Base-by-base conservation (phyloP, 2,113 vertebrate genomes). In the Brachyhypopomus gauderio region DNA sequence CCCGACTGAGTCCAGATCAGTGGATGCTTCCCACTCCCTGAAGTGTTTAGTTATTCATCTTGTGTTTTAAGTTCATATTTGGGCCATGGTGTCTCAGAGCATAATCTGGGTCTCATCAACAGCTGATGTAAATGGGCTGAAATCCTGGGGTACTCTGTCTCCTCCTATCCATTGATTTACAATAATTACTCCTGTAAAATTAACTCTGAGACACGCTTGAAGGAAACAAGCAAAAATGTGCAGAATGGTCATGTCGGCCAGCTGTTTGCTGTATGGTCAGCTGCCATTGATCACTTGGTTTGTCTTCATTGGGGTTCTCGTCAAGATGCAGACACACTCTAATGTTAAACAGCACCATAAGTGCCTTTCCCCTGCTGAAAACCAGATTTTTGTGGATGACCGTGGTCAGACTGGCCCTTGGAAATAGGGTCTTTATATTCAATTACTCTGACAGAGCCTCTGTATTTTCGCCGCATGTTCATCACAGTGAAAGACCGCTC, bases 91-190 rank as follows among this genome's bases (percentile, higher is more conserved):
- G 82, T 72, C 63, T 56, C 23, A 20, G 14, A 22, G 63, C 34
- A 81, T 70, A 60, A 36, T 25, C 38, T 75, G 62, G 64, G 34
- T 66, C 75, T 12, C 59, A 36, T 20, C 48, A 69, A 48, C 23
- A 73, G 45, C 41, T 27, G 41, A 76, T 41, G 66, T 62, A 85
- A 78, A 83, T 67, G 48, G 25, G 36, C 27, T 78, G 27, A 77
- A 82, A 82, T 78, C 36, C 23, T 59, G 7, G 56, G 75, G 55
- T 60, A 7, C 22, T 45, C 80, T 76, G 45, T 64, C 45, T 52
- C 62, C 55, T 60, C 22, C 77, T 70, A 58, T 7, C 55, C 73
- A 85, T 82, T 85, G 69, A 85, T 85, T 85, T 63, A 79, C 70
- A 64, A 41, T 77, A 83, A 75, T 79, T 70, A 79, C 36, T 59